Evolutionary conservation across 2,797 vertebrate species (phyloP), one percentile per base, ranked within the genome.

Genomic region (Danio choprae): DNA sequence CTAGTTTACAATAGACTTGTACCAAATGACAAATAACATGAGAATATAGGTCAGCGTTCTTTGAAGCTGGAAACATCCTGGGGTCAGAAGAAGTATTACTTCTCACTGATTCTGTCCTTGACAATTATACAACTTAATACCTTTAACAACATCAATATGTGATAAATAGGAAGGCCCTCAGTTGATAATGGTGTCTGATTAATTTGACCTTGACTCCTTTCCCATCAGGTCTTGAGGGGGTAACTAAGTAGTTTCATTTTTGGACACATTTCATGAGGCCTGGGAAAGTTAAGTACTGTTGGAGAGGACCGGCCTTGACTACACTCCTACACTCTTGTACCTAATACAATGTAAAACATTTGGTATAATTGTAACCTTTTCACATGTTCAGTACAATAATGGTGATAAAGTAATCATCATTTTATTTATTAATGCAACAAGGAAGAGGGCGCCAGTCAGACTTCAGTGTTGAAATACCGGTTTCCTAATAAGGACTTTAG

Each of bases 21-120:
- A 79, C 64, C 46, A 65, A 73, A 58, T 72, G 38, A 80, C 78
- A 80, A 65, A 72, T 12, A 72, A 64, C 69, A 46, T 46, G 59
- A 56, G 69, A 80, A 80, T 73, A n/a, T 58, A 80, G 69, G 60
- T 22, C 59, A 80, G 12, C 11, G 6, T 22, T 40, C 67, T 79
- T 70, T 79, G 67, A 70, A 70, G 56, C 53, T 11, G 29, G 67
- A 68, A 71, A 73, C 41, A 56, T 73, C 59, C 78, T 36, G 60
- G 55, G 78, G 78, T 65, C 59, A 48, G 40, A 3, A 63, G 20
- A 56, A 63, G 46, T 53, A 58, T 46, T 62, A 60, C 71, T 73
- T 65, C 69, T 44, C 78, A 73, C 20, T 5, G 0, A 15, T 55
- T 80, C 12, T 48, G 69, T 73, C 50, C 69, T 63, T 64, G 77